These are phyloP conservation scores for Leuciscus waleckii DNA, from an alignment of 2,797 vertebrate genomes.

Conservation along the genomic window DNA sequence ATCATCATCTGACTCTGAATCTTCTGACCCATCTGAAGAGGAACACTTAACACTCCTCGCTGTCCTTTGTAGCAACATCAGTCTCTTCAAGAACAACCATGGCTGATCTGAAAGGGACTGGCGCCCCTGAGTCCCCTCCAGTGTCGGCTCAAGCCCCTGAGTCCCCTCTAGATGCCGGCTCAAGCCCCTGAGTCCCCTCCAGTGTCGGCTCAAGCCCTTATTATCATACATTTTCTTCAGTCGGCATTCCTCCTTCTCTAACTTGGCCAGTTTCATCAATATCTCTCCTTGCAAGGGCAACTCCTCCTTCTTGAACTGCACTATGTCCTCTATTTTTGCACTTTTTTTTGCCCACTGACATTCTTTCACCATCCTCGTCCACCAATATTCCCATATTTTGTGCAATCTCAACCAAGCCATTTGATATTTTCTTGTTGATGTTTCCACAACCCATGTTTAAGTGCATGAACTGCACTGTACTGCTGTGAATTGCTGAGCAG, in stretches of 20 bases:
- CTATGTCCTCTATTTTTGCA: not conserved
- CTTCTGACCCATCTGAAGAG: no score
- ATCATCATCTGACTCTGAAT: no score
- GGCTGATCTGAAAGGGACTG: no score
- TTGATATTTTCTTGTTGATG: slow-evolving; percentile 43
- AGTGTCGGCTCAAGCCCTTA: no score
- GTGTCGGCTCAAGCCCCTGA: no score
- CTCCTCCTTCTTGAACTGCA: slow-evolving; percentile 4
- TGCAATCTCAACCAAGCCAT: slow-evolving; percentile 67
- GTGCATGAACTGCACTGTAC: slow-evolving; percentile 67
- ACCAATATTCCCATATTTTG: slow-evolving; percentile 54
- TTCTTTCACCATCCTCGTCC: not conserved
- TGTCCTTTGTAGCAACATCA: no score
- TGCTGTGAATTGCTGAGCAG: slow-evolving; percentile 65
- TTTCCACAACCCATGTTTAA: slow-evolving; percentile 65
- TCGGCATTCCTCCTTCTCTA: not conserved
- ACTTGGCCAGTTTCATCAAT: slow-evolving; percentile 1
- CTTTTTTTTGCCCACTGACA: slow-evolving; percentile 1
- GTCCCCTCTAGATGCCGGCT: no score
- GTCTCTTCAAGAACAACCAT: no score
- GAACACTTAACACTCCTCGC: no score
- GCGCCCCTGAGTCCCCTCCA: no score
- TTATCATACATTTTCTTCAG: not conserved
- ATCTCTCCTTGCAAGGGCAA: slow-evolving; percentile 28
- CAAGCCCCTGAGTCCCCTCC: no score